These are phyloP conservation scores for Aphelenchoides bicaudatus DNA, from an alignment of 2,888 invertebrate genomes.

Conservation along the genomic window DNA sequence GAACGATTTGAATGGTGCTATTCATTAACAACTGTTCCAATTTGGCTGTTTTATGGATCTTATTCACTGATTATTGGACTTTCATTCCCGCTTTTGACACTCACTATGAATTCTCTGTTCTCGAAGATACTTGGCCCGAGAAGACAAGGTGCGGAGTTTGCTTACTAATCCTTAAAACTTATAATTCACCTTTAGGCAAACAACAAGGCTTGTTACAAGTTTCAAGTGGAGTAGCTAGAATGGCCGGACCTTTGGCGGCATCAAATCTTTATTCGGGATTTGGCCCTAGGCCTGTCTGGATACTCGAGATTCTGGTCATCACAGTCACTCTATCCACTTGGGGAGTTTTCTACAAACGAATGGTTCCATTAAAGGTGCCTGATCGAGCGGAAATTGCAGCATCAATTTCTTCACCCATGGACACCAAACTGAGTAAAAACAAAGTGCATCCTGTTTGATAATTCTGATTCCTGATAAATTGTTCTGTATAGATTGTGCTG, in stretches of 20 bases:
- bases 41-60: slow-evolving; percentile 30
- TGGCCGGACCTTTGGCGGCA: slow-evolving; percentile 42
- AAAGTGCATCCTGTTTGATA: too few species aligned
- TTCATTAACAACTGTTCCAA: slow-evolving; percentile 25
- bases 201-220: slow-evolving; percentile 47
- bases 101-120: slow-evolving; percentile 58
- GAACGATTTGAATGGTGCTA: slow-evolving; percentile 28
- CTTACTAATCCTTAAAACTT: not conserved
- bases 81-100: slow-evolving; percentile 61
- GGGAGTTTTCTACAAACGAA: slow-evolving; percentile 36
- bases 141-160: slow-evolving; percentile 52
- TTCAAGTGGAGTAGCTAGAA: slow-evolving; percentile 40
- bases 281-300: slow-evolving; percentile 38
- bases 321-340: slow-evolving; percentile 23
- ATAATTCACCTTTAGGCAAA: slow-evolving; percentile 56
- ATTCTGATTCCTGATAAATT: too few species aligned
- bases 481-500: too few species aligned
- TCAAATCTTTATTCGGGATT: slow-evolving; percentile 30
- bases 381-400: too few species aligned
- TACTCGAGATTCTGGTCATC: slow-evolving; percentile 33
- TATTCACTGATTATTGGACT: slow-evolving; percentile 52
- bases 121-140: slow-evolving; percentile 61
- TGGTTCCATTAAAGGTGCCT: slow-evolving; percentile 33
- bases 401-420: too few species aligned
- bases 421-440: too few species aligned